Evolutionary conservation across 2,113 vertebrate genomes (phyloP), one percentile per base, ranked within the genome.

Genomic region (Glareola pratincola): DNA sequence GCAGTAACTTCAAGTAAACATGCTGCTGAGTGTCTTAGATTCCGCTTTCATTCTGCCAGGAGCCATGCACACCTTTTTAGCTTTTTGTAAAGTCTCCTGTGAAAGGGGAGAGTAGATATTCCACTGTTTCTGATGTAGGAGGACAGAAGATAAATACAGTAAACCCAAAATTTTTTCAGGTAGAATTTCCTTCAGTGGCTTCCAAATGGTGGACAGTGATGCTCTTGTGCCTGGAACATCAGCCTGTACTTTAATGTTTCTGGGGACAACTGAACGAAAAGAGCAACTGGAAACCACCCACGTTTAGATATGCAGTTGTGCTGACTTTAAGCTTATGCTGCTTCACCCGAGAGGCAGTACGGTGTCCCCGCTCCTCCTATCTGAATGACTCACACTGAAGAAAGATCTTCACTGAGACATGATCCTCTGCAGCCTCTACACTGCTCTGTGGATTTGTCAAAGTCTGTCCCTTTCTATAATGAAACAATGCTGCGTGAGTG

Each of bases 1-100:
- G 81, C 53, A 74, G 64, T 90, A 90, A 75, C 74, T 81, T 96
- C 41, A 86, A 93, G 68, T 88, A 94, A 85, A 91, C 68, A 67
- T 64, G 41, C 14, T 69, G 66, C 45, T 88, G 36, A 45, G 27
- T 20, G 4, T 47, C 84, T 93, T 72, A 66, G 71, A 19, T 26
- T 18, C 20, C n/a, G 62, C 30, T 24, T 91, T 41, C 20, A 73
- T 62, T n/a, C 27, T 67, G 27, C 34, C 24, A 94, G 63, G 32
- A 91, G 27, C 30, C 34, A 72, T 3, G 2, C 26, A 80, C 18
- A n/a, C 3, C 30, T 72, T 81, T 89, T 78, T 2, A 34, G 4
- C 24, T 59, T 66, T 26, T 72, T 78, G 12, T 41, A 32, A 91
- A 67, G 18, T 75, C 74, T 57, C 16, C 13, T 21, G 29, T 75